These are phyloP conservation scores for Tenebrio molitor DNA, from an alignment of 1,140 invertebrate genomes.

Conservation along the genomic window DNA sequence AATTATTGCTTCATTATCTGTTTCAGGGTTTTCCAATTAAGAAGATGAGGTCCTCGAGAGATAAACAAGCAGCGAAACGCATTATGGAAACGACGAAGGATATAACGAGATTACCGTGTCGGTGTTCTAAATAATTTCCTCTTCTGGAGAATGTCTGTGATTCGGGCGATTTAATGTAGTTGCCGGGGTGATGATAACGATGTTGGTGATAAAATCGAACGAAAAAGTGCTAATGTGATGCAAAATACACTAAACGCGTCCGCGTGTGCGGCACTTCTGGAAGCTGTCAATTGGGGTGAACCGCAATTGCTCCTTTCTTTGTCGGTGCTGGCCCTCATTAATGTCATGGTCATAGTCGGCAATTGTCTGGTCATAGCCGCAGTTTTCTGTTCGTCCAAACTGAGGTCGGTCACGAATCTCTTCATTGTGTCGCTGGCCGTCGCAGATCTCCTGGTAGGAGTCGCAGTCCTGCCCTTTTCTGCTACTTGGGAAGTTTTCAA, in stretches of 20 bases:
- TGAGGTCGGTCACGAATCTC: slow-evolving; percentile 93
- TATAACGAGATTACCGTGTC: slow-evolving; percentile 26
- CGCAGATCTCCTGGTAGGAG: slow-evolving; percentile 91
- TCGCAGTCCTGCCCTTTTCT: slow-evolving; percentile 92
- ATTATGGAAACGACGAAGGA: slow-evolving; percentile 21
- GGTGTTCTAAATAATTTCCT: slow-evolving; percentile 23
- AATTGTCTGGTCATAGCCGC: slow-evolving; percentile 94
- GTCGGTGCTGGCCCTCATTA: slow-evolving; percentile 83
- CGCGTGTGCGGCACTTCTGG: slow-evolving; percentile 80
- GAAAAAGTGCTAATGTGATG: slow-evolving; percentile 56
- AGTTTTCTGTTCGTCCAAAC: slow-evolving; percentile 88
- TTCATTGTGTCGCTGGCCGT: slow-evolving; percentile 95
- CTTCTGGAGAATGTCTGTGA: slow-evolving; percentile 25
- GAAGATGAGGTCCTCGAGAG: slow-evolving; percentile 22
- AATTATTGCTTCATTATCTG: slow-evolving; percentile 32
- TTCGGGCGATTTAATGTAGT: slow-evolving; percentile 20
- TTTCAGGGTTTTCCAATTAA: slow-evolving; percentile 34
- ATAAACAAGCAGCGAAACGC: slow-evolving; percentile 7
- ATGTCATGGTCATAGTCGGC: slow-evolving; percentile 88
- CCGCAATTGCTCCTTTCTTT: slow-evolving; percentile 80
- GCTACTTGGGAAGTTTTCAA: slow-evolving; percentile 91
- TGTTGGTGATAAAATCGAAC: slow-evolving; percentile 3
- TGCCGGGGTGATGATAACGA: slow-evolving; percentile 1
- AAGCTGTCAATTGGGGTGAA: slow-evolving; percentile 83
- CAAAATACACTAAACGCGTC: slow-evolving; percentile 75